phyloP scores from a whole-genome alignment of 2,797 vertebrate genomes.

The Danio aesculapii region DNA sequence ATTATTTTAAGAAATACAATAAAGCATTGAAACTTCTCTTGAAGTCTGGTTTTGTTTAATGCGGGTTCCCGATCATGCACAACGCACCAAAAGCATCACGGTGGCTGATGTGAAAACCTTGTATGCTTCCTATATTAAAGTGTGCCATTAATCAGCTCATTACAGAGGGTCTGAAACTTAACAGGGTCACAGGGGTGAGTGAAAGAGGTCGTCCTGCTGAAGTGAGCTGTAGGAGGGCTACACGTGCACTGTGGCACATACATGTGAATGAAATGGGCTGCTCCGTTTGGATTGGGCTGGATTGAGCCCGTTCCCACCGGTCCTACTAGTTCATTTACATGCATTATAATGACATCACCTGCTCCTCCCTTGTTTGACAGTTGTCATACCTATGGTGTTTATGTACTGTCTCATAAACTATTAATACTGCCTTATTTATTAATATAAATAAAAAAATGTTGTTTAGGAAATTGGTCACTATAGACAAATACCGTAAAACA shows the following conservation, averaged over 20 bases:
- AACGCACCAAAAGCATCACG: neutral
- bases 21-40: conserved; percentile 25
- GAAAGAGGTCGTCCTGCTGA: conserved; percentile 18
- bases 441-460: too few relatives aligned
- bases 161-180: conserved; percentile 13
- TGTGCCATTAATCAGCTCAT: neutral
- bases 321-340: conserved; percentile 75
- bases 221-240: conserved; percentile 13
- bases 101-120: neutral
- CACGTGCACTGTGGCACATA: conserved; percentile 64
- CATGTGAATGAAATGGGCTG: conserved; percentile 59
- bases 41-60: conserved; percentile 20
- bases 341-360: conserved; percentile 73
- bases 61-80: conserved; percentile 2
- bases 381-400: neutral
- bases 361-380: conserved; percentile 59
- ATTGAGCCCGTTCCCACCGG: conserved; percentile 80
- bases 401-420: neutral
- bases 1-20: conserved; percentile 32
- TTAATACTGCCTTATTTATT: neutral
- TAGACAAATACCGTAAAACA: too few relatives aligned
- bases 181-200: neutral
- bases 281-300: conserved; percentile 72
- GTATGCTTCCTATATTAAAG: conserved; percentile 3
- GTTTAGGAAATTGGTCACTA: too few relatives aligned